Base-by-base conservation (phyloP, 1,140 invertebrate species). In the Melitaea cinxia region DNA sequence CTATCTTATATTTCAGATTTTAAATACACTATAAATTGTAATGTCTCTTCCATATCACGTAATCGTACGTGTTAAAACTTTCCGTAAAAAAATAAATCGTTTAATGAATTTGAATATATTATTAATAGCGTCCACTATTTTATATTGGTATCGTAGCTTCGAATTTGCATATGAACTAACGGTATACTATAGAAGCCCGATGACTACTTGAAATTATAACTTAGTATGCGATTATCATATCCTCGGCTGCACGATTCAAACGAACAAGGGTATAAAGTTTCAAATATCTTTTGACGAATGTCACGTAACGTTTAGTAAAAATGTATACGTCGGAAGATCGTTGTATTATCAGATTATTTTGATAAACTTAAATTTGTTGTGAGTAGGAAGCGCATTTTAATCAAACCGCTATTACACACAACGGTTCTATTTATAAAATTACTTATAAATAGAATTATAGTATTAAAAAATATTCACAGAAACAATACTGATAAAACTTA, bases 201-300 rank as follows among this genome's bases (percentile, higher is more conserved):
- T 65, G 54, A 28, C 30, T 56, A 49, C 23, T 50, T 42, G 58
- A 64, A 55, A 56, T 50, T 68, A 52, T 68, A 33, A 71, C 60
- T 64, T 56, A 65, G 56, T 71, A 70, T 71, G 68, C 69, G 66
- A 77, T 67, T 71, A 71, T 64, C 63, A 70, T 73, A 70, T 61
- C 59, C 52, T 19, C 39, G 52, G 60, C 21, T 52, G 58, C 64
- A 73, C 65, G 45, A 53, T 21, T 58, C 53, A 66, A 68, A 71
- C 62, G 69, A 28, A 47, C 53, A 63, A 42, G 42, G 28, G 33
- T 49, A 52, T 50, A 24, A 50, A 37, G 70, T 72, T 56, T 72
- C 61, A 72, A 57, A 62, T 72, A 65, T 72, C 61, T 45, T 56
- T 33, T 33, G 39, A 55, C 57, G 15, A 57, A 57, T 42, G 54